These are phyloP conservation scores for Eilema caniola DNA, from an alignment of 2,888 invertebrate genomes.

Conservation along the genomic window DNA sequence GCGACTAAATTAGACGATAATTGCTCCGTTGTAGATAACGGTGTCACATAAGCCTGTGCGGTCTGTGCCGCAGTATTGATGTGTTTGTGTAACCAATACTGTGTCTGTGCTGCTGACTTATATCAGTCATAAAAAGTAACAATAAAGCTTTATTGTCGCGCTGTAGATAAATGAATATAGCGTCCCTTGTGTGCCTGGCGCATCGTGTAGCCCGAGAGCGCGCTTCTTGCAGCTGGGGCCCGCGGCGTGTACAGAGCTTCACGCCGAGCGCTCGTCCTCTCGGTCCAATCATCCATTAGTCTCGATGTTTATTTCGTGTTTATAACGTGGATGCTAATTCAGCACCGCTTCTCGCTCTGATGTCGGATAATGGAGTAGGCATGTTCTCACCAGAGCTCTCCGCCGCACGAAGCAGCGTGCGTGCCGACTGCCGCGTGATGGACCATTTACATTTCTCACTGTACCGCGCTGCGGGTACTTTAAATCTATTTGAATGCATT, in stretches of 20 bases:
- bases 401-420: slow-evolving; percentile 18
- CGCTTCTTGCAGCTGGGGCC: slow-evolving; percentile 31
- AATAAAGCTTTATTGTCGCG: slow-evolving; percentile 75
- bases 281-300: slow-evolving; percentile 79
- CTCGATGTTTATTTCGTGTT: slow-evolving; percentile 81
- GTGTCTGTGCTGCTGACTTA: slow-evolving; percentile 51
- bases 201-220: slow-evolving; percentile 24
- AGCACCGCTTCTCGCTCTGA: slow-evolving; percentile 62
- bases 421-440: slow-evolving; percentile 45
- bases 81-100: too few relatives aligned
- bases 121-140: slow-evolving; percentile 75
- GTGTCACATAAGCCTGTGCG: slow-evolving; percentile 55
- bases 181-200: slow-evolving; percentile 62
- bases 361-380: slow-evolving; percentile 63
- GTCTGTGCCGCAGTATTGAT: slow-evolving; percentile 39
- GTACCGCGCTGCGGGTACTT: slow-evolving; percentile 47
- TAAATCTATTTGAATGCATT: slow-evolving; percentile 63
- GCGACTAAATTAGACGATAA: slow-evolving; percentile 20
- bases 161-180: slow-evolving; percentile 74
- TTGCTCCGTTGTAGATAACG: slow-evolving; percentile 39
- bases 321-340: slow-evolving; percentile 76
- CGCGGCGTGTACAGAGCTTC: slow-evolving; percentile 33
- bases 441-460: slow-evolving; percentile 54
- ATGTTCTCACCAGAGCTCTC: slow-evolving; percentile 48
- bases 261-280: slow-evolving; percentile 21